Percentiles rank a stretch among this genome's conserved stretches.
phyloP scores from a whole-genome alignment of 2,797 vertebrate genomes.

The Anisognathus igniventris region DNA sequence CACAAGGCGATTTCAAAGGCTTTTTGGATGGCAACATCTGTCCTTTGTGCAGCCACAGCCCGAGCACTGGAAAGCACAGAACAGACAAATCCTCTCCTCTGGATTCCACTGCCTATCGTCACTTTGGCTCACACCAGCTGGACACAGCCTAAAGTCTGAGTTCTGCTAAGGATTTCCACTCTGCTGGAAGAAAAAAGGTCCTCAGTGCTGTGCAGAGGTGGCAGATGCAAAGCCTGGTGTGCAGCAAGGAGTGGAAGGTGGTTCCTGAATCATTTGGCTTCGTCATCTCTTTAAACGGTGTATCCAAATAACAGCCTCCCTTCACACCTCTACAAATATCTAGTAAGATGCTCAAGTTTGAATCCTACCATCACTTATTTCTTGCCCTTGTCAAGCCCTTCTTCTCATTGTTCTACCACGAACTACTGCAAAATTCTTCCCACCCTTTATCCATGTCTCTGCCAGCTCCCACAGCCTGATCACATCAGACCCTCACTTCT shows the following conservation, averaged over 20 bases:
- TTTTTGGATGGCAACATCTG: background rate
- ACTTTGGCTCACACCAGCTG: background rate
- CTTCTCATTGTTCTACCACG: background rate
- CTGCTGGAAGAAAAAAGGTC: background rate
- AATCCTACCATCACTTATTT: background rate
- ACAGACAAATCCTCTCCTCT: background rate
- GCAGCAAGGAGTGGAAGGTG: background rate
- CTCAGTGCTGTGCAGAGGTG: background rate
- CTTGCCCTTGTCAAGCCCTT: background rate
- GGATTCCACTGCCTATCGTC: background rate
- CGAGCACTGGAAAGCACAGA: background rate
- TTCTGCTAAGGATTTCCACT: background rate
- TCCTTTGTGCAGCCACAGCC: background rate
- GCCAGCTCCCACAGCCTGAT: background rate
- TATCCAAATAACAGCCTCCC: background rate
- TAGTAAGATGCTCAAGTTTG: background rate
- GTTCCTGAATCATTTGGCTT: background rate
- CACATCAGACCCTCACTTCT: background rate
- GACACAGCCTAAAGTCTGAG: background rate
- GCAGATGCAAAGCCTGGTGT: background rate
- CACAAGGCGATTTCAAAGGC: background rate
- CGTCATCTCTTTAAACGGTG: accelerated
- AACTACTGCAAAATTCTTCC: background rate
- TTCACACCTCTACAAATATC: background rate
- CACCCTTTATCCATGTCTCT: accelerated